Evolutionary conservation across 2,113 vertebrate genomes (phyloP).

Genomic region (Xenopus borealis): DNA sequence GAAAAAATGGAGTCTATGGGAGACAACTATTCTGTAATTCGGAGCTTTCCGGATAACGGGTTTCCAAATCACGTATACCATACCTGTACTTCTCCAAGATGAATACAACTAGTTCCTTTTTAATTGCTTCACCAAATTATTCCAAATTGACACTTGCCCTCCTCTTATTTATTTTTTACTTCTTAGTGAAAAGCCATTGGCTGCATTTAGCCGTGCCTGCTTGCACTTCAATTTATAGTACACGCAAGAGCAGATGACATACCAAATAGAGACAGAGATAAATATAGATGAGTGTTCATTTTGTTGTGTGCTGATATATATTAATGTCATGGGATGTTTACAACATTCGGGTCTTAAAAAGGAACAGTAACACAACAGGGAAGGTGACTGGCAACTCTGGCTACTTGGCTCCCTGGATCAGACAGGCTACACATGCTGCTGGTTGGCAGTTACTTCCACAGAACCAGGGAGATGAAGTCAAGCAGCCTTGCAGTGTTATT

Average conservation of each 20-base stretch:
- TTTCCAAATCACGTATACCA: no score
- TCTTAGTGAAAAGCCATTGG: constrained; percentile 24
- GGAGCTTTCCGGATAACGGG: no score
- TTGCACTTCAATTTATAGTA: constrained; percentile 38
- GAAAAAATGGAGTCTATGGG: no score
- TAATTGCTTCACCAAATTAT: constrained; percentile 18
- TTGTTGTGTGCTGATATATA: constrained; percentile 44
- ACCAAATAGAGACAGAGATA: constrained; percentile 44
- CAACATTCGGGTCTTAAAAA: constrained; percentile 23
- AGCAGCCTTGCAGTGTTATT: no score
- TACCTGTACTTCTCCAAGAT: no score
- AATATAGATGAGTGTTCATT: constrained; percentile 37
- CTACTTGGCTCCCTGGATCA: no score
- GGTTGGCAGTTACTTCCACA: no score
- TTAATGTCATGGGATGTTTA: constrained; percentile 32
- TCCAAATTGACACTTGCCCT: constrained; percentile 8
- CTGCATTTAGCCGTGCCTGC: constrained; percentile 36
- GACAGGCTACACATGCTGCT: no score
- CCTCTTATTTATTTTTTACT: not conserved
- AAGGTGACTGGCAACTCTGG: no score
- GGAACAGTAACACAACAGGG: no score
- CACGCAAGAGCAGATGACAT: constrained; percentile 35
- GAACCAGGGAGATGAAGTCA: no score
- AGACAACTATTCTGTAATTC: no score
- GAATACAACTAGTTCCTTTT: constrained; percentile 16